phyloP scores from a whole-genome alignment of 2,113 vertebrate genomes.

The Corythaixoides concolor region DNA sequence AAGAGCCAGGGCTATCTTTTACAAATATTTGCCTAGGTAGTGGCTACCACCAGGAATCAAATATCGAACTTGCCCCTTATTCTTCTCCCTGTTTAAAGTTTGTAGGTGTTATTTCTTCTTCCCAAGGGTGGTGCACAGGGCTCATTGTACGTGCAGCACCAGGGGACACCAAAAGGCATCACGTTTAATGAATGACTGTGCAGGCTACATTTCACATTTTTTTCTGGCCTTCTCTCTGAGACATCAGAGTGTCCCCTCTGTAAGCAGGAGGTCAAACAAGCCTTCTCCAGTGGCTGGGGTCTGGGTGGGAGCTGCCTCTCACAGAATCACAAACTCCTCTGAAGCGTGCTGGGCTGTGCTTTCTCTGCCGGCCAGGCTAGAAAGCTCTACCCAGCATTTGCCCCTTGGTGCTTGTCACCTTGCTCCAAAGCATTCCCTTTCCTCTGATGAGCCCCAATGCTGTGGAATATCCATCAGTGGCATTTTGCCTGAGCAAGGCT shows the following conservation, averaged over 20 bases:
- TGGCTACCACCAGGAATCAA: not conserved
- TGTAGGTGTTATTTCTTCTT: conserved; percentile 13
- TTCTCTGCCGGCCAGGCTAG: not conserved
- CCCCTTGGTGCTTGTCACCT: not conserved
- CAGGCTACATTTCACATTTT: not conserved
- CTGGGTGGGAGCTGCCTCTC: not conserved
- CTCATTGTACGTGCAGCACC: fast-evolving
- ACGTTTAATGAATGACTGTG: fast-evolving
- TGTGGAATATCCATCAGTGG: not conserved
- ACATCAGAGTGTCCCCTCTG: not conserved
- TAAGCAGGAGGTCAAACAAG: not conserved
- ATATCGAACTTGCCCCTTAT: not conserved
- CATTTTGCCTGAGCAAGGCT: conserved; percentile 1
- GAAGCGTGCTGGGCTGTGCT: not conserved
- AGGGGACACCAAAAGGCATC: not conserved
- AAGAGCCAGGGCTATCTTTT: not conserved
- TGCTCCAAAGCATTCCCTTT: not conserved
- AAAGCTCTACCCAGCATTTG: not conserved
- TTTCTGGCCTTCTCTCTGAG: not conserved
- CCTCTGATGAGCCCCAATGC: not conserved
- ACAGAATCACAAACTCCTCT: not conserved
- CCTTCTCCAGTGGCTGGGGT: not conserved
- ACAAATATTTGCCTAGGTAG: conserved; percentile 57
- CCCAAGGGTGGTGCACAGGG: not conserved
- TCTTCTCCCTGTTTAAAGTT: conserved; percentile 7